phyloP scores from a whole-genome alignment of 2,797 vertebrate genomes.

The Pseudochirops cupreus region DNA sequence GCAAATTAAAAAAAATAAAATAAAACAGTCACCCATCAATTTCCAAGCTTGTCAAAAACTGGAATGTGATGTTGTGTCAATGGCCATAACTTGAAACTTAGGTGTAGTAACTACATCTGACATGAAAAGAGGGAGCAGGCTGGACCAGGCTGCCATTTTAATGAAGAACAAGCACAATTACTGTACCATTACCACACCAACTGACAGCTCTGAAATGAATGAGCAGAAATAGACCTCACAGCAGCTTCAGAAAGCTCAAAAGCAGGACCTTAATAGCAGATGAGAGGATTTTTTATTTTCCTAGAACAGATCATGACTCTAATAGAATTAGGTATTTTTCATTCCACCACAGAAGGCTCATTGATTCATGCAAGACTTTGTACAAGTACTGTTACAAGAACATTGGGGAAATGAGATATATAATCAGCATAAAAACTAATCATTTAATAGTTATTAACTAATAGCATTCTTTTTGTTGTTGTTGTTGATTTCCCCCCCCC shows the following conservation, averaged over 20 bases:
- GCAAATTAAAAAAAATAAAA: slow-evolving; percentile 15
- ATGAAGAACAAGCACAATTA: slow-evolving; percentile 21
- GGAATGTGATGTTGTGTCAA: neutral
- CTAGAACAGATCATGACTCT: slow-evolving; percentile 7
- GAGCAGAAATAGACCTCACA: neutral
- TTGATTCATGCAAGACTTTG: slow-evolving; percentile 24
- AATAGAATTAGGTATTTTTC: slow-evolving; percentile 6
- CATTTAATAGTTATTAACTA: slow-evolving; percentile 40
- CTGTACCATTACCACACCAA: neutral
- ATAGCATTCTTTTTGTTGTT: neutral
- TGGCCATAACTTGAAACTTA: neutral
- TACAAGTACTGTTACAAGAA: neutral
- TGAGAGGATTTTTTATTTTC: neutral
- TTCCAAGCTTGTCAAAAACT: slow-evolving; percentile 13
- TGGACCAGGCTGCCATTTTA: neutral
- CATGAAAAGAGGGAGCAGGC: slow-evolving; percentile 4
- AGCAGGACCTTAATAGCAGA: neutral
- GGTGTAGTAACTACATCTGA: slow-evolving; percentile 33
- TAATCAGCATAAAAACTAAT: slow-evolving; percentile 28
- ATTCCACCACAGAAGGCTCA: slow-evolving; percentile 17
- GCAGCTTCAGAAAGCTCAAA: slow-evolving; percentile 19
- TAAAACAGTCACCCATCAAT: slow-evolving; percentile 11
- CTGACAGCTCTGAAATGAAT: slow-evolving; percentile 49
- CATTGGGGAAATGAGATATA: slow-evolving; percentile 13
- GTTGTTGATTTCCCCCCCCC: neutral